phyloP scores from a whole-genome alignment of 2,888 invertebrate species.

The Steinernema scapterisci region DNA sequence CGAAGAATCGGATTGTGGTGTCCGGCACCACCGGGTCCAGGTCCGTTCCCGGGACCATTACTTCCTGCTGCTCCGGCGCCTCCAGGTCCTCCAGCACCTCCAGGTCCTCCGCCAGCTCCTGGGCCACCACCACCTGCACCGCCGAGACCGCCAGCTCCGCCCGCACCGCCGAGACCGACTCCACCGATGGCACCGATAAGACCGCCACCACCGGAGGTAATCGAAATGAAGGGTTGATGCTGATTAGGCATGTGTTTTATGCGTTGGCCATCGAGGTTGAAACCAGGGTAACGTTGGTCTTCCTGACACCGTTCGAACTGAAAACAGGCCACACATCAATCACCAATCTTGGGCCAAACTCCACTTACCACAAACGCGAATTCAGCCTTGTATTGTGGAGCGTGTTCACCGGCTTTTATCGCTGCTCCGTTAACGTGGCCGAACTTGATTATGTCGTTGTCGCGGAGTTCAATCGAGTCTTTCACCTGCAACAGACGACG shows the following conservation, averaged over 20 bases:
- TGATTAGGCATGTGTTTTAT: conserved; percentile 33
- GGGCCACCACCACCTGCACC: too few species aligned
- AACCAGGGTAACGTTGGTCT: conserved; percentile 42
- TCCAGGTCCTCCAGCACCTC: too few species aligned
- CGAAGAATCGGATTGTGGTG: not conserved
- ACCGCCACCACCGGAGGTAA: not conserved
- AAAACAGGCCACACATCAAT: too few species aligned
- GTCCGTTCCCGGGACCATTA: too few species aligned
- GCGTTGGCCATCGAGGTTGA: conserved; percentile 33
- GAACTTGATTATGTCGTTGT: conserved; percentile 69
- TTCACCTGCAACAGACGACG: conserved; percentile 58
- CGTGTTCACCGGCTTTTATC: conserved; percentile 49
- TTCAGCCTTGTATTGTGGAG: conserved; percentile 47
- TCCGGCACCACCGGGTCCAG: too few species aligned
- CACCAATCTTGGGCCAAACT: too few species aligned
- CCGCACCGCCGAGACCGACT: too few species aligned
- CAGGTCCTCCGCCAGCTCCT: too few species aligned
- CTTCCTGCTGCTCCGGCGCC: too few species aligned
- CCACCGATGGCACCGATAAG: too few species aligned
- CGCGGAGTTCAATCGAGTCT: conserved; percentile 55
- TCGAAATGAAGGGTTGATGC: conserved; percentile 33
- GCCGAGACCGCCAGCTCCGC: too few species aligned
- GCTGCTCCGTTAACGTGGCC: conserved; percentile 70
- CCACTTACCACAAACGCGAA: conserved; percentile 47
- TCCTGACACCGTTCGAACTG: conserved; percentile 41